Evolutionary conservation across 2,888 invertebrate species (phyloP).

Genomic region (Sarcophaga variegata): DNA sequence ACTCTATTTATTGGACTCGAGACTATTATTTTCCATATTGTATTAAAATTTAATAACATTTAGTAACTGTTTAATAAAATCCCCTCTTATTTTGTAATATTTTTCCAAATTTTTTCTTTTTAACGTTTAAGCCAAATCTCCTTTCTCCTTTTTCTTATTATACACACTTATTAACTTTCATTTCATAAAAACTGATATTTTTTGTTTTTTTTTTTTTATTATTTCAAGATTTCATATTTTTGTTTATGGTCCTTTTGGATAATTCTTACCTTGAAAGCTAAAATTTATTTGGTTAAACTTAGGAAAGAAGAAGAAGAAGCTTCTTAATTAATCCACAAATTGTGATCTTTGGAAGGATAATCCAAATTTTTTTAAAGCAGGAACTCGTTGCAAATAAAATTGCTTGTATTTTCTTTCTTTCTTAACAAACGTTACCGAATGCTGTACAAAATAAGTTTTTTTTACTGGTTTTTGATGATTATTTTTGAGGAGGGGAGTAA

Average conservation of each 20-base stretch:
- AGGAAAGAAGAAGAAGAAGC: slow-evolving; percentile 16
- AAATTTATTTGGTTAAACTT: slow-evolving; percentile 62
- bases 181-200: slow-evolving; percentile 23
- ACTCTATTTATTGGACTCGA: too few species aligned
- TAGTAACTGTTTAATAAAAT: too few species aligned
- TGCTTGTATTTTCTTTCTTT: neutral
- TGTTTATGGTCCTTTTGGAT: slow-evolving; percentile 9
- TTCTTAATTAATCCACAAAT: slow-evolving; percentile 57
- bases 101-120: neutral
- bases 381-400: slow-evolving; percentile 47
- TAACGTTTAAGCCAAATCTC: neutral
- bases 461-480: neutral
- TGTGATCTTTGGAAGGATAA: slow-evolving; percentile 63
- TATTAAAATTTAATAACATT: too few species aligned
- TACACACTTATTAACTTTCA: slow-evolving; percentile 23
- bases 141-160: slow-evolving; percentile 3
- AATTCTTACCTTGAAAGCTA: slow-evolving; percentile 72
- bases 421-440: slow-evolving; percentile 42
- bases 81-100: neutral
- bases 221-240: neutral
- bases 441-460: slow-evolving; percentile 41
- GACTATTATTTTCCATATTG: too few species aligned
- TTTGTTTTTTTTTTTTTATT: neutral
- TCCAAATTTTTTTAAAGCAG: slow-evolving; percentile 53
- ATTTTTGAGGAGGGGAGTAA: slow-evolving; percentile 21